Percentiles rank a stretch among this genome's conserved stretches.
Conservation (phyloP, 2,888 invertebrate genomes). For the Eristalinus aeneus region DNA sequence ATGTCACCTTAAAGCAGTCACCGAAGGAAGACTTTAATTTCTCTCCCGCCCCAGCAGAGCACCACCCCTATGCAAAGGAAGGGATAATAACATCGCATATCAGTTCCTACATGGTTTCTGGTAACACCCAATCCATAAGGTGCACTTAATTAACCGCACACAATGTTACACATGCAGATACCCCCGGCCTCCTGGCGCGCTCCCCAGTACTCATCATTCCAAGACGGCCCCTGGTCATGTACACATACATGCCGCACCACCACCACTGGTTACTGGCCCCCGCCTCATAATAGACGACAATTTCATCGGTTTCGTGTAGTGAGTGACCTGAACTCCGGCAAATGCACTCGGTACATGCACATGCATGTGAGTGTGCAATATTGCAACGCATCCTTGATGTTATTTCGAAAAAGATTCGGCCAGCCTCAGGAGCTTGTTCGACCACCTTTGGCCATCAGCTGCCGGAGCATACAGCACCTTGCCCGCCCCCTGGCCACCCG, state of each 20-base stretch:
- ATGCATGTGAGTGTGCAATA: conserved; percentile 12
- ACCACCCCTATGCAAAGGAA: background rate
- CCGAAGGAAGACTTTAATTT: background rate
- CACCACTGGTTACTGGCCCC: background rate
- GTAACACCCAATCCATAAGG: conserved; percentile 72
- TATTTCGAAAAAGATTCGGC: conserved; percentile 41
- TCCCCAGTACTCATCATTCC: conserved; percentile 10
- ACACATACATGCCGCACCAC: conserved; percentile 9
- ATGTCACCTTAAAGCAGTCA: background rate
- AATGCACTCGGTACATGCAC: conserved; percentile 38
- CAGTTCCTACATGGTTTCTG: conserved; percentile 63
- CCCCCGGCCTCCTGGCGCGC: background rate
- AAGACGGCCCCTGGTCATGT: background rate
- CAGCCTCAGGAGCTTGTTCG: conserved; percentile 55
- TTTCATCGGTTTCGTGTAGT: conserved; percentile 42
- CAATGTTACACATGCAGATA: conserved; percentile 51
- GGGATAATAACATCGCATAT: conserved; percentile 47
- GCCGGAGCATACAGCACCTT: too few relatives aligned
- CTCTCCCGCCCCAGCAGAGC: background rate
- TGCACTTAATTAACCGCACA: conserved; percentile 72
- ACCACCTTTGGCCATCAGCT: conserved; percentile 64
- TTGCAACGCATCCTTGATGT: conserved; percentile 57
- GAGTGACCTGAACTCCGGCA: conserved; percentile 50
- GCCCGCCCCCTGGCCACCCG: background rate
- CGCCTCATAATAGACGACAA: conserved; percentile 39